Evolutionary conservation across 2,888 invertebrate species (phyloP).

Genomic region (Lycaena phlaeas): DNA sequence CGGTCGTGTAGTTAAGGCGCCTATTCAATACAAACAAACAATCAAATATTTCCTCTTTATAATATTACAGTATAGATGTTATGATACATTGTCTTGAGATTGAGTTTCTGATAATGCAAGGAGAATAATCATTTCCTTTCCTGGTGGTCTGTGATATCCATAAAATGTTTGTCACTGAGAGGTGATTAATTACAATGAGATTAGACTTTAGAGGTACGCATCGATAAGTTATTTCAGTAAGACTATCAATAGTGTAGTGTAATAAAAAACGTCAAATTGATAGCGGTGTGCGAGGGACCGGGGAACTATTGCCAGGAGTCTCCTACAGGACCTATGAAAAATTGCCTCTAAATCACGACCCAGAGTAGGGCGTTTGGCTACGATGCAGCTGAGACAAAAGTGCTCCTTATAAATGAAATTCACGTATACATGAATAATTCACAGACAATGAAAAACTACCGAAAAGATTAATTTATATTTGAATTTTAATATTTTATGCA

Average conservation of each 20-base stretch:
- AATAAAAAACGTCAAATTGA: constrained; percentile 49
- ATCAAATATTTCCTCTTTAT: too few relatives aligned
- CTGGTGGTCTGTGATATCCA: too few relatives aligned
- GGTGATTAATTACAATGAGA: too few relatives aligned
- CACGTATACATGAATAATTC: neutral
- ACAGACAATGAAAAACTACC: neutral
- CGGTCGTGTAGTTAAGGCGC: too few relatives aligned
- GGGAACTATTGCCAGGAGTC: constrained; percentile 21
- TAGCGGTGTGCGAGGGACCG: constrained; percentile 31
- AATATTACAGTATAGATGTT: too few relatives aligned
- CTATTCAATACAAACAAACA: too few relatives aligned
- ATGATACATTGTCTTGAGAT: too few relatives aligned
- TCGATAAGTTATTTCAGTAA: too few relatives aligned
- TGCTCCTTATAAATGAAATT: neutral
- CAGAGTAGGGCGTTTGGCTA: constrained; percentile 32
- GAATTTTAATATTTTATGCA: neutral
- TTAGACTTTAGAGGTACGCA: too few relatives aligned
- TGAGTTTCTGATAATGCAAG: too few relatives aligned
- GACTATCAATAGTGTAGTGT: constrained; percentile 20
- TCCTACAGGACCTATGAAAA: constrained; percentile 47
- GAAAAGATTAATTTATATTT: neutral
- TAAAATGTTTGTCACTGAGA: too few relatives aligned
- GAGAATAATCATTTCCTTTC: too few relatives aligned
- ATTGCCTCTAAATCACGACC: constrained; percentile 46
- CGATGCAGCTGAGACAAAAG: constrained; percentile 13